These are phyloP conservation scores for Dromococcyx pavoninus DNA, from an alignment of 2,797 vertebrate genomes.

Conservation along the genomic window DNA sequence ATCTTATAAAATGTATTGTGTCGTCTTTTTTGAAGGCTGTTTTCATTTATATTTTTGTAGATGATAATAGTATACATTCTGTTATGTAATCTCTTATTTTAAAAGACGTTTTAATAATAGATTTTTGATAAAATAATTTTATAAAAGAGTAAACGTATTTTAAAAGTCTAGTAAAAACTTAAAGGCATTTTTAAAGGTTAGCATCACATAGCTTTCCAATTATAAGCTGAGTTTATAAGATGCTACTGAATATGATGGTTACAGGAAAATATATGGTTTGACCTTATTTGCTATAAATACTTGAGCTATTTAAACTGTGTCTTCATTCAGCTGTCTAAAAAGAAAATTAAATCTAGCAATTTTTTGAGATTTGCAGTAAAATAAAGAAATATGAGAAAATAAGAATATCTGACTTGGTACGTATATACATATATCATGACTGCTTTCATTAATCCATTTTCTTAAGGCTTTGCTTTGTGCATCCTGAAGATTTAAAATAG, in stretches of 20 bases:
- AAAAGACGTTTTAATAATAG: not conserved
- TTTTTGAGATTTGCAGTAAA: not conserved
- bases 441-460: not conserved
- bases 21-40: not conserved
- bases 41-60: not conserved
- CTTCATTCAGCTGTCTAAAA: not conserved
- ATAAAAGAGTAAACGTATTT: not conserved
- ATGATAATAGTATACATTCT: not conserved
- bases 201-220: not conserved
- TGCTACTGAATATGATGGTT: not conserved
- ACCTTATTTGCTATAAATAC: not conserved
- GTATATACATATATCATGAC: fast-evolving
- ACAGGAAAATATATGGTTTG: not conserved
- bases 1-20: not conserved
- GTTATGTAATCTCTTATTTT: not conserved
- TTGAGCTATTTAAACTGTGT: not conserved
- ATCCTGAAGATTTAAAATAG: not conserved
- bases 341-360: not conserved
- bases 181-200: not conserved
- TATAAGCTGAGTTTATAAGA: not conserved
- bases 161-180: not conserved
- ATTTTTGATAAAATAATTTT: not conserved
- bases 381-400: not conserved
- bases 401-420: not conserved
- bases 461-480: not conserved